phyloP scores from a whole-genome alignment of 2,888 invertebrate species.

The Didymodactylos carnosus region DNA sequence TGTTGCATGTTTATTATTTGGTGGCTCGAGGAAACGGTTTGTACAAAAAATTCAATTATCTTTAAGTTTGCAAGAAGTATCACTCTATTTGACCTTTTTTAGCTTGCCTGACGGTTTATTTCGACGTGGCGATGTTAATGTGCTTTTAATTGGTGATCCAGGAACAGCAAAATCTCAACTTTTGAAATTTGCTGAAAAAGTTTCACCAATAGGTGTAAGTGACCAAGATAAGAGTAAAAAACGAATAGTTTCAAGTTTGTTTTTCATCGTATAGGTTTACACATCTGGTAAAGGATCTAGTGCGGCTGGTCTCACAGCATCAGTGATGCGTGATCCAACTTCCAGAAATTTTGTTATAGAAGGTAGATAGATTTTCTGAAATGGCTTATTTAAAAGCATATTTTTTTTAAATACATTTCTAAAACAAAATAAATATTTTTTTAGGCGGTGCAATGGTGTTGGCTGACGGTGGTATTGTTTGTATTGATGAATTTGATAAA shows the following conservation, averaged over 20 bases:
- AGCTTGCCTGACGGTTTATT: constrained; percentile 77
- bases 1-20: constrained; percentile 77
- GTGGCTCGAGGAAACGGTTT: constrained; percentile 48
- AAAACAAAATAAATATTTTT: too few species aligned
- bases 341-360: constrained; percentile 46
- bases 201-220: constrained; percentile 74
- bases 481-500: constrained; percentile 98
- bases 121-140: constrained; percentile 84
- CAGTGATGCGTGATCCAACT: constrained; percentile 74
- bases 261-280: constrained; percentile 47
- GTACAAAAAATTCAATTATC: not conserved
- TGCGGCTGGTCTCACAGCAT: constrained; percentile 93
- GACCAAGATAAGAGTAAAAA: too few species aligned
- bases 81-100: constrained; percentile 2
- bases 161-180: constrained; percentile 98
- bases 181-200: constrained; percentile 84
- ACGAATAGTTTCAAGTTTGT: not conserved
- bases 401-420: constrained; percentile 6
- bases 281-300: constrained; percentile 99
- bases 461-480: constrained; percentile 94
- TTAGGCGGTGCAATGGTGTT: constrained; percentile 85
- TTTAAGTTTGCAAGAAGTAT: not conserved
- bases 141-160: constrained; percentile 82
- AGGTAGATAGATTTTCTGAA: not conserved
- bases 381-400: not conserved